Base-by-base conservation (phyloP, 2,113 vertebrate genomes). In the Astur gentilis region DNA sequence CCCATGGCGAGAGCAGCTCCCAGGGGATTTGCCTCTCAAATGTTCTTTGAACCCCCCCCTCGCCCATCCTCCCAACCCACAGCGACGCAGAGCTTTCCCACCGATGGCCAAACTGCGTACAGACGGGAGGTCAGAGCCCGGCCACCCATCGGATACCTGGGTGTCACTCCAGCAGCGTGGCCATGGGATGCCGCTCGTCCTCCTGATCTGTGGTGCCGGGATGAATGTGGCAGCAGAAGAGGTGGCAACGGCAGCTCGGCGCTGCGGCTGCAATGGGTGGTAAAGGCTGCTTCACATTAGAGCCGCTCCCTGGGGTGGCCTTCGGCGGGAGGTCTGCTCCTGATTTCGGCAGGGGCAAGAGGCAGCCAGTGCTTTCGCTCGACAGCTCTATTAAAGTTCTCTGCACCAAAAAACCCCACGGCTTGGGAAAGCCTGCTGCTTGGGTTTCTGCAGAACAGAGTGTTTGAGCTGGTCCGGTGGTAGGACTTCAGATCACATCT, bases 51-150 rank as follows among this genome's bases (percentile, higher is more conserved):
- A 52, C 16, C 42, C 11, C 31, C 6, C 3, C 26, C 21, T 34
- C 83, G 34, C 23, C 27, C 0, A 0, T 47, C 11, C 32, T 44
- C 55, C 4, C 4, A 42, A 0, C 57, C 16, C 8, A 0, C 23
- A 76, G 70, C 3, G 8, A 23, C 13, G 32, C 42, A 47, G 45
- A 82, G 9, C 26, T 69, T 87, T 82, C 55, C 21, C 31, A 18
- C 26, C 49, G 47, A 3, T 0, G 55, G 34, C 50, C 58, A 54
- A 4, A n/a, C 26, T 34, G 45, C 3, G 1, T 45, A 34, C 7
- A 40, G 40, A 52, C 1, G 5, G 25, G 69, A 87, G 34, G 31
- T 64, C 61, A 32, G 76, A 44, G 36, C n/a, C 25, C 7, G 11
- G 44, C 45, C 47, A 10, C 10, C 19, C 47, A 3, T 45, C 2